Evolutionary conservation across 2,797 vertebrate genomes (phyloP).

Genomic region (Amblyopsis hoosieri): DNA sequence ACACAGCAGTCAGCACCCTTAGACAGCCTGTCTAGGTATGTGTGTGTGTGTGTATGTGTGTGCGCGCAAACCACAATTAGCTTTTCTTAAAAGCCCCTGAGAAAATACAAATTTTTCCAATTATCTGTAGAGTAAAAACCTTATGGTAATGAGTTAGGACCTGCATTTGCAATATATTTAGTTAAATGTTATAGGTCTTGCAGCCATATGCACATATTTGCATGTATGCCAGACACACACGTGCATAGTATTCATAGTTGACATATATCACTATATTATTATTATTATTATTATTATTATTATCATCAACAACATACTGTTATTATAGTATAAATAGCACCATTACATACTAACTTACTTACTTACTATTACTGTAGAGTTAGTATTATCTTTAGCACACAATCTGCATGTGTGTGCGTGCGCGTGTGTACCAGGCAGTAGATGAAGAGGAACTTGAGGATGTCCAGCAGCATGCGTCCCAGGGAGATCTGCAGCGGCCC

Average conservation of each 20-base stretch:
- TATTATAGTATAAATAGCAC: no score
- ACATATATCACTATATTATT: no score
- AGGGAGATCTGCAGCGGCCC: slow-evolving; percentile 97
- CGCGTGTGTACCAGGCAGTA: slow-evolving; percentile 86
- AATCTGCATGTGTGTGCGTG: not conserved
- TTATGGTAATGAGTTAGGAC: no score
- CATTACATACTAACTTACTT: no score
- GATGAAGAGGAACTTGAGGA: slow-evolving; percentile 98
- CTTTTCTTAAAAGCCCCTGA: not conserved
- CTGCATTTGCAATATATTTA: no score
- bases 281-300: no score
- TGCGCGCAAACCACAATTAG: not conserved
- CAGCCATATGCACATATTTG: not conserved
- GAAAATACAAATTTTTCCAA: no score
- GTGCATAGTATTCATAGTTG: not conserved
- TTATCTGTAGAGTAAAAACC: no score
- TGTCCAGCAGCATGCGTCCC: slow-evolving; percentile 96
- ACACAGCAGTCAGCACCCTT: not conserved
- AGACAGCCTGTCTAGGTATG: not conserved
- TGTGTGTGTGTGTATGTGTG: slow-evolving; percentile 7
- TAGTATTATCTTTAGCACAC: no score
- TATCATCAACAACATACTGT: no score
- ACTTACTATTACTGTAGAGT: no score
- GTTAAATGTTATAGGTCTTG: not conserved
- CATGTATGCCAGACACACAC: not conserved